Evolutionary conservation across 92 coral and sea anemone genomes (phyloP).

Genomic region (Scolanthus callimorphus): DNA sequence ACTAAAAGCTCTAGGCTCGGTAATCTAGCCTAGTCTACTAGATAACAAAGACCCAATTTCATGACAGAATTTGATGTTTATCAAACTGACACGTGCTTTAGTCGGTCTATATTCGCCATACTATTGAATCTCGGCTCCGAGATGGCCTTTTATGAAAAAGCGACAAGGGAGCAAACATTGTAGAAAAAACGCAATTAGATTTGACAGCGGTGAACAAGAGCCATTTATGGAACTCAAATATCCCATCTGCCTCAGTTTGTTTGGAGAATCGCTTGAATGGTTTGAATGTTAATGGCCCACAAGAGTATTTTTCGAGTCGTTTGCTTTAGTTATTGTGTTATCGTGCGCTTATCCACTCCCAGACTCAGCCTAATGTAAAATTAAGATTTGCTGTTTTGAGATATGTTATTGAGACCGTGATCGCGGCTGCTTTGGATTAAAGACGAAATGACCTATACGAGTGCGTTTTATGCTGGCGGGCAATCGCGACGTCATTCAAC

Average conservation of each 20-base stretch:
- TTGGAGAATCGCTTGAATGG: constrained; percentile 34
- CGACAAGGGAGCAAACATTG: constrained; percentile 60
- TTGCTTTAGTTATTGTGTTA: constrained; percentile 64
- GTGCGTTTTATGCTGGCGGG: too few species aligned
- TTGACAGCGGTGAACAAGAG: constrained; percentile 50
- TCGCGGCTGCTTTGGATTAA: too few species aligned
- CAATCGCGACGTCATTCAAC: too few species aligned
- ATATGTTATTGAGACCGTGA: constrained; percentile 12
- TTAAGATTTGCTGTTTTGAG: constrained; percentile 39
- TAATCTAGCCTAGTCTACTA: constrained; percentile 64
- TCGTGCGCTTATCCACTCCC: constrained; percentile 30
- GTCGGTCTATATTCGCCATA: constrained; percentile 57
- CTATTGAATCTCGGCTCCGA: constrained; percentile 70
- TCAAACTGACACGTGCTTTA: constrained; percentile 80
- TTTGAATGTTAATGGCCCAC: constrained; percentile 68
- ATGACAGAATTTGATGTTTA: constrained; percentile 83
- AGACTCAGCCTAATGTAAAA: constrained; percentile 40
- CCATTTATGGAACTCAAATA: constrained; percentile 38
- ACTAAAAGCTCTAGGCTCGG: constrained; percentile 27
- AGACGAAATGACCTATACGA: too few species aligned
- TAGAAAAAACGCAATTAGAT: constrained; percentile 46
- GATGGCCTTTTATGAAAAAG: constrained; percentile 61
- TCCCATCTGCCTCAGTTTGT: constrained; percentile 53
- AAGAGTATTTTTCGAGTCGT: constrained; percentile 68
- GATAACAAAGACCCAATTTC: constrained; percentile 86